Base-by-base conservation (phyloP, 2,888 invertebrate genomes). In the Frankliniella fusca region DNA sequence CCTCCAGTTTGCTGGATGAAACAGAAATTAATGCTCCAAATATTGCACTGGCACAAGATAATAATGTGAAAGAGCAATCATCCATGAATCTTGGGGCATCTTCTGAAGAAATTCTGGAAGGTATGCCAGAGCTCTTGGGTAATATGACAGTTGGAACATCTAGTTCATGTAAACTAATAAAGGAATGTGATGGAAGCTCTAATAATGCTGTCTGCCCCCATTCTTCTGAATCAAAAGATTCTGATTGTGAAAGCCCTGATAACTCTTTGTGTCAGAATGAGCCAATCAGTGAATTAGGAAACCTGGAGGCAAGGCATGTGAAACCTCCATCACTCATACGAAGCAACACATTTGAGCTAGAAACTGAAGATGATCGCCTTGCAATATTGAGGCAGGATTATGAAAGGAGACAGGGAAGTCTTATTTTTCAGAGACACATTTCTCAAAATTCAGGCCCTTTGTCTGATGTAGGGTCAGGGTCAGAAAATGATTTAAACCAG, bases 1-100 rank as follows among this genome's bases (percentile, higher is more conserved):
- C 94, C 23, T 92, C 94, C 11, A 92, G 92, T 86, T 88, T 95
- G 84, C 91, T 91, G 38, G 94, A 94, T 87, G 94, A 94, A 86
- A 91, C 90, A 83, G 92, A 93, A 84, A 86, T 83, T 82, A 83
- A 82, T 28, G 82, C 83, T 48, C 23, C 80, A 1, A 82, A 81
- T 49, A 80, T 27, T 70, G 49, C n/a, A 83, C 28, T 54, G 12
- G 1, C 76, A 83, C 50, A 61, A 27, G 20, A 61, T 20, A 15
- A 18, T n/a, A 61, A 61, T 61, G 10, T 61, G 18, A 61, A n/a
- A 61, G 61, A 61, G 11, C 10, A 1, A 15, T 61, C 38, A 38
- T 38, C 38, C 38, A 38, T 38, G 38, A 38, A 38, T 38, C 3
- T 38, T 2, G 38, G 38, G 2, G 38, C 38, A 38, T 38, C 38